Conservation (phyloP, 2,888 invertebrate genomes). For the Danaus chrysippus region DNA sequence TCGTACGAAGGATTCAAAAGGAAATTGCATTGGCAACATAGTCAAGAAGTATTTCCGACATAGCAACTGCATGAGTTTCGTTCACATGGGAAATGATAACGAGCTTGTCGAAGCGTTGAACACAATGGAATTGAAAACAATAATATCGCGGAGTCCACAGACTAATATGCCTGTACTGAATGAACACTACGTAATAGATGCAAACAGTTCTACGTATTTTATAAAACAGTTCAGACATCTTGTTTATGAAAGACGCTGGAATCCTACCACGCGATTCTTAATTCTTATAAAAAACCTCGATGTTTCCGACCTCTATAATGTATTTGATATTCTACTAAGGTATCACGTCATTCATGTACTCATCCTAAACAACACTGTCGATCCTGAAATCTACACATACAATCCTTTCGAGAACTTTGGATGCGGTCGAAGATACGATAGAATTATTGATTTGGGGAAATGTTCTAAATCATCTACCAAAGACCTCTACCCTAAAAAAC, state of each 20-base stretch:
- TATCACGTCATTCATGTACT: constrained; percentile 42
- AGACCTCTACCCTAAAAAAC: constrained; percentile 43
- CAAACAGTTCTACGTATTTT: constrained; percentile 33
- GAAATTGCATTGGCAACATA: neutral
- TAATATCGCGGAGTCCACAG: constrained; percentile 14
- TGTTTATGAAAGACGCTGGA: constrained; percentile 42
- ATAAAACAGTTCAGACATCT: constrained; percentile 31
- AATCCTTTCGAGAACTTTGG: constrained; percentile 54
- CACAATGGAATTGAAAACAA: neutral
- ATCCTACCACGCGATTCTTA: constrained; percentile 44
- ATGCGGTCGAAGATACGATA: constrained; percentile 52
- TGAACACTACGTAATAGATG: constrained; percentile 41
- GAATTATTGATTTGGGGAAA: constrained; percentile 44
- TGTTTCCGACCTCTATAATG: constrained; percentile 29
- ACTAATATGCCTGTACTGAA: constrained; percentile 14
- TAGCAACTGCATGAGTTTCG: constrained; percentile 22
- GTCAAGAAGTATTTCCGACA: neutral
- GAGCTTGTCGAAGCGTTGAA: constrained; percentile 26
- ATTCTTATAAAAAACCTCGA: constrained; percentile 39
- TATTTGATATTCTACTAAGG: constrained; percentile 46
- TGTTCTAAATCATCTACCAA: constrained; percentile 36
- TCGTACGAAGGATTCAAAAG: neutral
- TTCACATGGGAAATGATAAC: constrained; percentile 24
- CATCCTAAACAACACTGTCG: constrained; percentile 40
- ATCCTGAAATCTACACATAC: constrained; percentile 48